Conservation (phyloP, 2,888 invertebrate species). For the Amblyjoppa fuscipennis region DNA sequence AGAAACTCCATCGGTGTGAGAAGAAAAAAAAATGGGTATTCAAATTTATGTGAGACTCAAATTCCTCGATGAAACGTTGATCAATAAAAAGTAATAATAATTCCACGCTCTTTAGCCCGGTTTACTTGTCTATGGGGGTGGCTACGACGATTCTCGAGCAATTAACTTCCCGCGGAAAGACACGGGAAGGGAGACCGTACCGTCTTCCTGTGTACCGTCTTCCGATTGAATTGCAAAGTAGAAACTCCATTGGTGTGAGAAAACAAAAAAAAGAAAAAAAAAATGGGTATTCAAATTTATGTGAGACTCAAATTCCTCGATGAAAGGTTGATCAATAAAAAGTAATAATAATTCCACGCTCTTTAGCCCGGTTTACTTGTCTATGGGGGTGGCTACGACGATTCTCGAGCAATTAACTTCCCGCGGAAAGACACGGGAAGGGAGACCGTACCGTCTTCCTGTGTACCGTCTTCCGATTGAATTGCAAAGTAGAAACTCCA, state of each 20-base stretch:
- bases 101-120: background rate
- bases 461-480: background rate
- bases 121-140: background rate
- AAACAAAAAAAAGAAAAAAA: background rate
- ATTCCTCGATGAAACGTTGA: background rate
- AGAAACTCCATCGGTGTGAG: background rate
- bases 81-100: background rate
- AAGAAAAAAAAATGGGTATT: background rate
- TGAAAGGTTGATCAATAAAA: background rate
- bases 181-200: constrained; percentile 10
- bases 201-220: background rate
- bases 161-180: background rate
- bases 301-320: background rate
- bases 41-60: no score
- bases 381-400: background rate
- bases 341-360: background rate
- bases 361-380: background rate
- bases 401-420: constrained; percentile 33
- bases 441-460: background rate
- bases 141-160: constrained; percentile 28
- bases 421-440: background rate
- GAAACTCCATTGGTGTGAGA: background rate
- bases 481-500: background rate
- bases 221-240: background rate
- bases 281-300: no score